Evolutionary conservation across 2,888 invertebrate genomes (phyloP), one percentile per base, ranked within the genome.

Genomic region (Ophioninae sp.): DNA sequence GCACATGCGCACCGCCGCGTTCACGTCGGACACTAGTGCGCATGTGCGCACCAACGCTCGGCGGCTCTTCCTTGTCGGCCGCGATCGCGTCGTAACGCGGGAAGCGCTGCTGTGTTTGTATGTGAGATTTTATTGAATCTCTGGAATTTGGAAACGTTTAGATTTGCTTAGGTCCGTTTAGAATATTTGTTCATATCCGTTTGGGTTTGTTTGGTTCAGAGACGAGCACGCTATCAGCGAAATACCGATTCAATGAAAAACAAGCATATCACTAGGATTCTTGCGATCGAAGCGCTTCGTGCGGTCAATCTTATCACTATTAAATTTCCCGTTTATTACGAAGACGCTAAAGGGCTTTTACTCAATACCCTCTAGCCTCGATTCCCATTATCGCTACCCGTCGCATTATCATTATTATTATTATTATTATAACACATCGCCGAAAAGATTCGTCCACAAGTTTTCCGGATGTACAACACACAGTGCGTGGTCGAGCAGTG

Each of bases 381-480:
- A 7, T 59, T 21, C 7, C 7, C 20, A 6, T 7, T 59, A 7
- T 10, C 59, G 21, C 59, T 7, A 30, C 30, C 20, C 6, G 21
- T 7, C 21, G 10, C 64, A 64, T 64, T 37, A 64, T 64, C 5
- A 64, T 64, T 64, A 37, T 64, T 64, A 64, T 57, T 57, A n/a
- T 57, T 57, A 62, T 62, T 62, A 62, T 62, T 62, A 6, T 64
- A 21, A 64, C 13, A 64, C n/a, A 30, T 37, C 7, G 23, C 20
- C 23, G 8, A 20, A 61, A 20, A 61, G 21, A 61, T 21, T 21
- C 10, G 61, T 61, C 61, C 50, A 50, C 50, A 50, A 59, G 59
- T 59, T 59, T 21, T 59, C 59, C 23, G 23, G 8, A 61, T 10
- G 23, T 61, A 61, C 23, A 23, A 21, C 21, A 61, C 61, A 61